Conservation (phyloP, 92 coral and sea anemone genomes). For the Siderastrea radians region DNA sequence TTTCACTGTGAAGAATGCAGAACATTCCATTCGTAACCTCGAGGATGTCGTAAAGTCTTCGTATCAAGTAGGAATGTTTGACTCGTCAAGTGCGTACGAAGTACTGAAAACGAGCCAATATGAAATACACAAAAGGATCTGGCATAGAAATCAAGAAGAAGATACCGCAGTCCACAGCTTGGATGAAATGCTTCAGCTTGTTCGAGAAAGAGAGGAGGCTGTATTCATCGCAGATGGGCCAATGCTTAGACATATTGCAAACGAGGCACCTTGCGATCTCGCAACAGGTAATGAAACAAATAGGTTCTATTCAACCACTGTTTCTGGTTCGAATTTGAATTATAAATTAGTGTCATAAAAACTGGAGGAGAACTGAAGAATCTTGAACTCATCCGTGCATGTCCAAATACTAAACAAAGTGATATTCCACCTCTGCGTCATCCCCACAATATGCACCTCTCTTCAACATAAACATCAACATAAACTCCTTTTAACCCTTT, state of each 20-base stretch:
- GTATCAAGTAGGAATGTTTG: slow-evolving; percentile 39
- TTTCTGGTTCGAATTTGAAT: too few species aligned
- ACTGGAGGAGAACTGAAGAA: too few species aligned
- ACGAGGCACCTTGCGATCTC: slow-evolving; percentile 74
- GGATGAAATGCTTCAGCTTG: not conserved
- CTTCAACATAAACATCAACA: too few species aligned
- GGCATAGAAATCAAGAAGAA: slow-evolving; percentile 31
- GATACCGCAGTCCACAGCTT: not conserved
- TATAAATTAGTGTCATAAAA: too few species aligned
- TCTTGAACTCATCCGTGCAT: too few species aligned
- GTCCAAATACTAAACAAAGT: too few species aligned
- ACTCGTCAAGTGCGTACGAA: slow-evolving; percentile 17
- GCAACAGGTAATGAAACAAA: slow-evolving; percentile 24
- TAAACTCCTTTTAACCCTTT: too few species aligned
- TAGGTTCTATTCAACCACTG: too few species aligned
- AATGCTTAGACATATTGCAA: slow-evolving; percentile 39
- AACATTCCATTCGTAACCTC: slow-evolving; percentile 33
- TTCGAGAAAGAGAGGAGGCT: slow-evolving; percentile 38
- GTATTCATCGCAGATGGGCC: slow-evolving; percentile 76
- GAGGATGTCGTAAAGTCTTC: slow-evolving; percentile 45
- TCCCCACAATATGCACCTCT: too few species aligned
- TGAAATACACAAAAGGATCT: slow-evolving; percentile 33
- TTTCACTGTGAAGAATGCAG: slow-evolving; percentile 68
- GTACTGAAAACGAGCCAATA: slow-evolving; percentile 42
- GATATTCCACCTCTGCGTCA: too few species aligned